Percentiles rank a stretch among this genome's conserved stretches.
Conservation (phyloP, 2,113 vertebrate species). For the Alexandromys fortis region DNA sequence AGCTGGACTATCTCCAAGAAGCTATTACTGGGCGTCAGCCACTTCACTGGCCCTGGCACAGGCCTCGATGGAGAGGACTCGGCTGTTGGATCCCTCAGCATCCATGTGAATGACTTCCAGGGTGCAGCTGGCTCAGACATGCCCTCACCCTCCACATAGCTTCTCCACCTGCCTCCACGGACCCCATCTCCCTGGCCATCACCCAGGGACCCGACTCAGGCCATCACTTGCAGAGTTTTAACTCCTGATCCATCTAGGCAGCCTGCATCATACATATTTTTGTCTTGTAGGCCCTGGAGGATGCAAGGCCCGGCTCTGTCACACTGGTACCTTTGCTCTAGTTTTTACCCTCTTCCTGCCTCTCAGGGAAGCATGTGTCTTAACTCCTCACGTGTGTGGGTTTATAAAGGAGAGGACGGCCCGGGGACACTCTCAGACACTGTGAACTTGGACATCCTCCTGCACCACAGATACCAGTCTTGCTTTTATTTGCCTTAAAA, state of each 20-base stretch:
- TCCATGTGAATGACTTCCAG: accelerated
- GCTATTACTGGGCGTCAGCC: accelerated
- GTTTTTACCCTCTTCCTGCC: not conserved
- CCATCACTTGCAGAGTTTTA: not conserved
- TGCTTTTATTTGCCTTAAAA: accelerated
- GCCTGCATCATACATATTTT: not conserved
- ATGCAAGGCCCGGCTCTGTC: not conserved
- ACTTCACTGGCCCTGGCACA: accelerated
- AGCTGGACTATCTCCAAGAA: not conserved
- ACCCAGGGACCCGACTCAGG: not conserved
- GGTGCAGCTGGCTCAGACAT: accelerated
- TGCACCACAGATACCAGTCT: accelerated
- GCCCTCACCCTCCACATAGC: accelerated
- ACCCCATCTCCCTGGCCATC: not conserved
- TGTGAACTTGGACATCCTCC: not conserved
- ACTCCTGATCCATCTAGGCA: not conserved
- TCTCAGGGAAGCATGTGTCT: not conserved
- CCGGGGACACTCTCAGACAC: accelerated
- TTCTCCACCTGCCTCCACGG: accelerated
- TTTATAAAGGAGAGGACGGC: not conserved
- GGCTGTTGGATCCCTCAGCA: accelerated
- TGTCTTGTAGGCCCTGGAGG: not conserved
- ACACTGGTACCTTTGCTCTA: not conserved
- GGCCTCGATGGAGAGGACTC: not conserved
- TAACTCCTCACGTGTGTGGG: accelerated